Evolutionary conservation across 2,888 invertebrate genomes (phyloP), one percentile per base, ranked within the genome.

Genomic region (Ophioninae sp.): DNA sequence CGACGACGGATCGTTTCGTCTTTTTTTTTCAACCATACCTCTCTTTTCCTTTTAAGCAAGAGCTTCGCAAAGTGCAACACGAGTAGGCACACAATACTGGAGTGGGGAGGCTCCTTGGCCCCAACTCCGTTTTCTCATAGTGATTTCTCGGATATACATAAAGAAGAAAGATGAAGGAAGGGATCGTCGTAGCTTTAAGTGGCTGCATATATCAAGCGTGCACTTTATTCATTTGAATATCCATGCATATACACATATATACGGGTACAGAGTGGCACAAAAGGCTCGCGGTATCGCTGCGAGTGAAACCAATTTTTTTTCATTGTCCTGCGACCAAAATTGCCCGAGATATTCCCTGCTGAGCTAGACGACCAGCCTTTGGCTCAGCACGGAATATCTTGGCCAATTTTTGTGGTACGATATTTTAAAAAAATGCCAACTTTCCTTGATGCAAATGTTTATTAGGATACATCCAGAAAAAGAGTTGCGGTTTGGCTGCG

Each of bases 1-100:
- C 73, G 67, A 23, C 65, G 75, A 79, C 17, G 41, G 50, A 67
- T 81, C 76, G 39, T 68, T 64, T 61, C 62, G 65, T 78, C 56
- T 41, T 72, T 59, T 59, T 57, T 30, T 30, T 30, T 3, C 30
- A 30, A 30, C 10, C 21, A 20, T 17, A 2, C 5, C 50, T 17
- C 50, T 17, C 6, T 50, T 50, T 50, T 50, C 17, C 50, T 50
- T 50, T 50, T 50, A 10, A 50, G 59, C 1, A 30, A 67, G 57
- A 41, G 44, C 50, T 72, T 72, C 79, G 65, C 70, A 61, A 76
- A 73, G 77, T 68, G 68, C 21, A 56, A 65, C 69, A 50, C 44
- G 59, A 59, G 21, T 7, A 21, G 59, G 6, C 59, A 59, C 59
- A 21, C n/a, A 39, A 39, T 30, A 21, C n/a, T 13, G 17, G 10